These are phyloP conservation scores for Equus przewalskii DNA, from an alignment of 2,113 vertebrate genomes.

Conservation along the genomic window DNA sequence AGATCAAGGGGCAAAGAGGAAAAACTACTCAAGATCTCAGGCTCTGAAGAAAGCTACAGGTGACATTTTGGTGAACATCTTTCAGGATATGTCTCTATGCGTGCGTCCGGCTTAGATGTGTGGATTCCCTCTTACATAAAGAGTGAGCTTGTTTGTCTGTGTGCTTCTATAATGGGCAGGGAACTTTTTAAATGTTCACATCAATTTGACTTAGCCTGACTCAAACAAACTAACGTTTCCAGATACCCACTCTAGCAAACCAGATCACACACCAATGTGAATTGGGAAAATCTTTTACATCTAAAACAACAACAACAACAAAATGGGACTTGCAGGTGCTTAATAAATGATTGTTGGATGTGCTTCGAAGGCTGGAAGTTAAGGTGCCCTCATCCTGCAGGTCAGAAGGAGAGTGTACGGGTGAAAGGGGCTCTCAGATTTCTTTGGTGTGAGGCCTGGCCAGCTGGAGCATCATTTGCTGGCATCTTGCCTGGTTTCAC, in stretches of 20 bases:
- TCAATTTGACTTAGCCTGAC: not conserved
- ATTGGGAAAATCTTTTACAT: not conserved
- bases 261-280: not conserved
- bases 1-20: not conserved
- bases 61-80: not conserved
- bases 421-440: too few species aligned
- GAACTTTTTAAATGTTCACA: not conserved
- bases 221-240: not conserved
- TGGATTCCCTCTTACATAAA: not conserved
- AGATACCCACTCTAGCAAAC: not conserved
- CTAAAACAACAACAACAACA: not conserved
- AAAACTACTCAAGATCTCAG: not conserved
- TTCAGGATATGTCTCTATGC: not conserved
- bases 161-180: not conserved
- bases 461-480: not conserved
- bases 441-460: not conserved
- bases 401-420: not conserved
- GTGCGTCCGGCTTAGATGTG: accelerated
- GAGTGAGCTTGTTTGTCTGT: not conserved
- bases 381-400: accelerated
- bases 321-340: not conserved
- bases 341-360: accelerated
- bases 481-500: not conserved
- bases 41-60: not conserved
- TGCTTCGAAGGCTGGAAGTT: not conserved